These are phyloP conservation scores for Progne subis DNA, from an alignment of 2,113 vertebrate genomes.

Conservation along the genomic window DNA sequence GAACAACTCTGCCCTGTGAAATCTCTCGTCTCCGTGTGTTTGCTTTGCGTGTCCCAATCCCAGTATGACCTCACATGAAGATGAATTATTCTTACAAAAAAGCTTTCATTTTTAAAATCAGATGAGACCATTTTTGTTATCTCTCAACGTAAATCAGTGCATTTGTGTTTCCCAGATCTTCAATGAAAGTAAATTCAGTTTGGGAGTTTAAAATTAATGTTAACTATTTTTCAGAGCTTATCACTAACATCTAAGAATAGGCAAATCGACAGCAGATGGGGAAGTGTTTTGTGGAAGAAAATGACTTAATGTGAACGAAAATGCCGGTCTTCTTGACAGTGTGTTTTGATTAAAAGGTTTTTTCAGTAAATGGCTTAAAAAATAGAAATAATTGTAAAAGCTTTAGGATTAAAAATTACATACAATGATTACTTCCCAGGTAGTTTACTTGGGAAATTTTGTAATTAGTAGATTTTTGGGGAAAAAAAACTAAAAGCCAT, in stretches of 20 bases:
- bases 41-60: too few species aligned
- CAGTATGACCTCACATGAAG: neutral
- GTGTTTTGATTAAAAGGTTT: neutral
- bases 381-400: neutral
- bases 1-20: too few species aligned
- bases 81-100: neutral
- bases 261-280: neutral
- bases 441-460: neutral
- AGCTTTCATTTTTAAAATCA: neutral
- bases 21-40: too few species aligned
- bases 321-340: neutral
- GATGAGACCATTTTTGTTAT: neutral
- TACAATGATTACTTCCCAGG: neutral
- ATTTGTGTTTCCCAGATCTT: neutral
- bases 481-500: neutral
- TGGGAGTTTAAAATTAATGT: neutral
- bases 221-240: neutral
- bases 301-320: neutral
- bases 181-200: neutral
- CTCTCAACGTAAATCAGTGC: neutral
- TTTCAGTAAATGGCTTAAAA: neutral
- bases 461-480: neutral
- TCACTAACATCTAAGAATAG: neutral
- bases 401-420: neutral
- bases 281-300: neutral